Base-by-base conservation (phyloP, 2,888 invertebrate species). In the Chromoteleia sp. region DNA sequence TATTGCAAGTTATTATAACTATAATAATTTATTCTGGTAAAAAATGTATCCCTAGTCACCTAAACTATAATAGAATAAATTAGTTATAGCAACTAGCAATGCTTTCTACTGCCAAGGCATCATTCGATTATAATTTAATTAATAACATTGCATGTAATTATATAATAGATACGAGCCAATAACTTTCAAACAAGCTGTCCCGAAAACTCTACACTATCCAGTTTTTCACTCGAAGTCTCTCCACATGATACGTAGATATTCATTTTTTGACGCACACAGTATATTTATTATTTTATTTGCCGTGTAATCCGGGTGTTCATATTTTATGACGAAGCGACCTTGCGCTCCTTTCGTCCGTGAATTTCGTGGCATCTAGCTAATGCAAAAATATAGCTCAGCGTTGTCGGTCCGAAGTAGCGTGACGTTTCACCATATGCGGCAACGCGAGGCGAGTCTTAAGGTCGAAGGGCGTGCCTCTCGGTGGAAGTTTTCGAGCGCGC, bases 381-480 rank as follows among this genome's bases (percentile, higher is more conserved):
- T 56, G 70, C 48, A 61, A 70, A 63, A 63, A 63, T 70, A 63
- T 63, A 54, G 63, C 68, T 25, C 29, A 14, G 6, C 21, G 41
- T 48, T 12, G 65, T 39, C 63, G 54, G 63, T 48, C 33, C 58
- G 67, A 59, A 58, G 59, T 75, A 25, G 58, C 67, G 67, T 75
- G 75, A 33, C 50, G 52, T 67, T 76, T 76, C 67, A 45, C 76
- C 68, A 68, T 68, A 61, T 68, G 76, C 50, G 21, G 36, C 25
- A 50, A 25, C n/a, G 12, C 58, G 33, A 59, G 59, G 59, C 41
- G 68, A 61, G 59, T 52, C 45, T 76, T 70, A 70, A 77, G 77
- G 77, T 77, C 77, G 70, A 39, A 77, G 70, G 77, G 77, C 70
- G 77, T 77, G 77, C 63, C 77, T 70, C 52, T 61, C 17, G 43